These are phyloP conservation scores for Anguilla japonica DNA, from an alignment of 2,113 vertebrate species.

Conservation along the genomic window DNA sequence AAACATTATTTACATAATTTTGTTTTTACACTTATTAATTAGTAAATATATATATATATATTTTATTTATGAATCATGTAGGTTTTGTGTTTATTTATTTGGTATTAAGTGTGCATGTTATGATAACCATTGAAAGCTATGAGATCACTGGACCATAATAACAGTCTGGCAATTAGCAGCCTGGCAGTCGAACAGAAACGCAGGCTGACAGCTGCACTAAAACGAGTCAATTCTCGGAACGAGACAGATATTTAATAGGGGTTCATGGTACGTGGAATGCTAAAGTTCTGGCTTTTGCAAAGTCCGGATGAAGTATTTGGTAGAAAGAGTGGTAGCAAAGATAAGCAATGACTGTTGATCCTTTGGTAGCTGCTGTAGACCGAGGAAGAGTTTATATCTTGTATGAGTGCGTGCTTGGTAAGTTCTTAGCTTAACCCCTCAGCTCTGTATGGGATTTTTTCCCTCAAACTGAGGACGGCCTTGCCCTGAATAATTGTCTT, in stretches of 20 bases:
- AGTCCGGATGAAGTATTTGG: background rate
- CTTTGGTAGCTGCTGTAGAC: background rate
- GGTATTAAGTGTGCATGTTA: background rate
- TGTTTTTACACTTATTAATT: background rate
- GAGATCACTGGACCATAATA: background rate
- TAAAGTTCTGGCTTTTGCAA: background rate
- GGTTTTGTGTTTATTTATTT: background rate
- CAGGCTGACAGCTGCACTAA: background rate
- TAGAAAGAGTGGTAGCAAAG: background rate
- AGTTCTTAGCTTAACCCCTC: background rate
- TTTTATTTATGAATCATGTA: background rate
- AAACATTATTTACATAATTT: background rate
- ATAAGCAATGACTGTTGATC: background rate
- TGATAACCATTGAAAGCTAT: background rate
- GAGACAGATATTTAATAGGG: background rate
- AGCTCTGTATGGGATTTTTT: background rate
- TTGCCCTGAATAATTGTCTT: background rate
- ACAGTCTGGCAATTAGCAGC: background rate
- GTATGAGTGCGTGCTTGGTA: background rate
- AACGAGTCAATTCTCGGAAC: background rate
- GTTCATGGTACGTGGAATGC: background rate
- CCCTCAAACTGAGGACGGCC: too few relatives aligned
- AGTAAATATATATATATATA: background rate
- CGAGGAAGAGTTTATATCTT: background rate
- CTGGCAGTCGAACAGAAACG: background rate